Percentiles rank a stretch among this genome's conserved stretches.
phyloP scores from a whole-genome alignment of 35 echinoderm and acorn worm genomes.

The Lytechinus pictus region DNA sequence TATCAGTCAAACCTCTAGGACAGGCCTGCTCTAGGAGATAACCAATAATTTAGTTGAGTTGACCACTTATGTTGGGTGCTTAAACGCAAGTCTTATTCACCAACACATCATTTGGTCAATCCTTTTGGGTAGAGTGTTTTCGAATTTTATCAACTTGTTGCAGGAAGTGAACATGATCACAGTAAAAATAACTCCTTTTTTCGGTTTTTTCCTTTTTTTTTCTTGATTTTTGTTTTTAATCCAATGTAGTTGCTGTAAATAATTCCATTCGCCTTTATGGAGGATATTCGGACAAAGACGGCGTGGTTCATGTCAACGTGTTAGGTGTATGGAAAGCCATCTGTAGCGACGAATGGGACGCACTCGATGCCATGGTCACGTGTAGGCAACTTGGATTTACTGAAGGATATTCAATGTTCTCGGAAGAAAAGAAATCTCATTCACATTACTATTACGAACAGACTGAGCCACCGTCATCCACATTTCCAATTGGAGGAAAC shows the following conservation, averaged over 20 bases:
- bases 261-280: background rate
- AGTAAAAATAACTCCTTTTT: no score
- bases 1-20: no score
- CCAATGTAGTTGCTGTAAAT: background rate
- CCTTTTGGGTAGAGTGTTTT: no score
- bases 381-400: background rate
- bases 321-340: background rate
- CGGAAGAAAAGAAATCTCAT: background rate
- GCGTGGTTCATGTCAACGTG: background rate
- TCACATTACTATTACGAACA: background rate
- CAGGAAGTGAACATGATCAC: no score
- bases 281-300: background rate
- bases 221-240: background rate
- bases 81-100: no score
- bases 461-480: background rate
- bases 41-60: no score
- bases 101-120: no score
- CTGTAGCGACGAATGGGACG: background rate
- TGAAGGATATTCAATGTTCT: background rate
- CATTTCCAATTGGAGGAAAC: background rate
- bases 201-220: no score
- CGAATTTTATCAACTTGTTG: no score
- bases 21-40: no score
- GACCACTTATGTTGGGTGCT: no score
- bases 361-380: background rate